A percentile compares a stretch with the other conserved stretches of the same genome.
Evolutionary conservation across 37 sponge, comb jelly and placozoan genomes (phyloP).

Genomic region (Spongilla lacustris): DNA sequence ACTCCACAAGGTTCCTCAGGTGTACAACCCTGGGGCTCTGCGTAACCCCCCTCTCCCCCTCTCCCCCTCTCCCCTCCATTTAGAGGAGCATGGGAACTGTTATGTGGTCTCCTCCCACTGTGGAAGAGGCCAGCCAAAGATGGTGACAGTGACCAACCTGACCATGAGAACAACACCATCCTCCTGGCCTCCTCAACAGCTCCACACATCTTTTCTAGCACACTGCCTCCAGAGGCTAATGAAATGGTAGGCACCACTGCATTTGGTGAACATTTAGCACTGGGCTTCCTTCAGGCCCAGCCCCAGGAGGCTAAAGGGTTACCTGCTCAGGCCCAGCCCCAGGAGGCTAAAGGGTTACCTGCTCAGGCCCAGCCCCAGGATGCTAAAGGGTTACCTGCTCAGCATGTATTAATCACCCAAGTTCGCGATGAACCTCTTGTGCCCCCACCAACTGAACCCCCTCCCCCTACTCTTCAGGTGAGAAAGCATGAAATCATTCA

Average conservation of each 20-base stretch:
- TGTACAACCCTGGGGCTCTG: neutral
- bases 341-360: too few species aligned
- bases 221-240: neutral
- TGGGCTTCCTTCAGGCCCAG: neutral
- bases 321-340: too few species aligned
- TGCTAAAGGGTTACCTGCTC: constrained; percentile 17
- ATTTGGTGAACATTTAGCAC: neutral
- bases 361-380: too few species aligned
- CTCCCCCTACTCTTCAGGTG: constrained; percentile 60
- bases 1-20: constrained; percentile 16
- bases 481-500: neutral
- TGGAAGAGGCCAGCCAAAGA: constrained; percentile 35
- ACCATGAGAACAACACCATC: neutral
- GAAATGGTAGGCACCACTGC: too few species aligned
- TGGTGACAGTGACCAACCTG: neutral
- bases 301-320: neutral
- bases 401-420: constrained; percentile 68
- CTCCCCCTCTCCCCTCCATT: neutral
- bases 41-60: too few species aligned
- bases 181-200: neutral
- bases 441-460: constrained; percentile 67
- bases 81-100: constrained; percentile 8
- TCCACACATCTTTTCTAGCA: neutral
- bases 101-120: constrained; percentile 44
- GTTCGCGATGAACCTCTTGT: constrained; percentile 68